Percentiles rank a stretch among this genome's conserved stretches.
phyloP scores from a whole-genome alignment of 2,113 vertebrate genomes.

The Tragelaphus imberbis region DNA sequence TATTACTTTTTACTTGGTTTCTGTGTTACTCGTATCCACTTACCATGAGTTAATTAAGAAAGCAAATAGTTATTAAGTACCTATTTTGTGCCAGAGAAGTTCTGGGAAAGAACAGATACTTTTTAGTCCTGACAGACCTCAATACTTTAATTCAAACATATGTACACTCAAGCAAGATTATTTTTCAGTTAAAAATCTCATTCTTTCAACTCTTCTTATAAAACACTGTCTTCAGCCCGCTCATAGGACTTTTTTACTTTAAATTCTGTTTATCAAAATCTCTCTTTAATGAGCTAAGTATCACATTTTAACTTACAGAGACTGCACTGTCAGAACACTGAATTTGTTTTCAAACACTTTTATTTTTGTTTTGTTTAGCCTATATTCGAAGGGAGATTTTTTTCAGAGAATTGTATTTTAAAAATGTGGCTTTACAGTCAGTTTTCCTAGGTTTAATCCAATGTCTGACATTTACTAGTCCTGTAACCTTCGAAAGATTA shows the following conservation, averaged over 20 bases:
- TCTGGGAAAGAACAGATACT: background rate
- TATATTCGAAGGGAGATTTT: background rate
- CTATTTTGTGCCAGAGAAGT: background rate
- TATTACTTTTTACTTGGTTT: background rate
- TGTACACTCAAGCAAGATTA: background rate
- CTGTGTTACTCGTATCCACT: background rate
- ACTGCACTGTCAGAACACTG: background rate
- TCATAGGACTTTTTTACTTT: background rate
- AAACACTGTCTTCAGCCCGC: background rate
- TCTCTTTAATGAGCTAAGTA: background rate
- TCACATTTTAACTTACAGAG: background rate
- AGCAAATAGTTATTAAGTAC: background rate
- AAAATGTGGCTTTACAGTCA: background rate
- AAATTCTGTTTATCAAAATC: background rate
- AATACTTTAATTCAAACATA: background rate
- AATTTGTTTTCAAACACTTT: background rate
- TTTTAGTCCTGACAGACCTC: background rate
- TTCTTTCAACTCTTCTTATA: background rate
- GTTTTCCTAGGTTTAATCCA: background rate
- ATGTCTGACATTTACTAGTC: background rate
- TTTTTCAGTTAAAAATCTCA: background rate
- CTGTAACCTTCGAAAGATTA: background rate
- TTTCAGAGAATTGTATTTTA: background rate
- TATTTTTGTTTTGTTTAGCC: background rate
- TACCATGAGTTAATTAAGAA: background rate